phyloP scores from a whole-genome alignment of 2,113 vertebrate genomes.

The Cranoglanis bouderius region DNA sequence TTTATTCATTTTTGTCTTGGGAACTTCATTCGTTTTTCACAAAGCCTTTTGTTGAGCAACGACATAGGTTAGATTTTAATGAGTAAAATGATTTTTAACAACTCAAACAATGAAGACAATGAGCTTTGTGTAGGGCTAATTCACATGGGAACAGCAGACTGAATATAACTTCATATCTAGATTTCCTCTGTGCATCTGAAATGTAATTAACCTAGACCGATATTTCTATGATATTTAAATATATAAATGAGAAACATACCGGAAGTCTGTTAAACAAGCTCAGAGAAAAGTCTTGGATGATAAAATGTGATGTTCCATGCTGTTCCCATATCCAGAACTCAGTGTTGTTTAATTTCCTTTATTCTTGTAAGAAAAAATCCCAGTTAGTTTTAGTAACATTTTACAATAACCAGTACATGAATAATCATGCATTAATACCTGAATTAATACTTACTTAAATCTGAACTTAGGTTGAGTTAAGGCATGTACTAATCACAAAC shows the following conservation, averaged over 20 bases:
- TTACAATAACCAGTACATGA: too few species aligned
- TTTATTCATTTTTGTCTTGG: constrained; percentile 18
- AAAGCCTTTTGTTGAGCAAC: not conserved
- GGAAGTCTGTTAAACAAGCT: not conserved
- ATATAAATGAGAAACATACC: not conserved
- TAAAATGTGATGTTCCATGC: not conserved
- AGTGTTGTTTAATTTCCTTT: not conserved
- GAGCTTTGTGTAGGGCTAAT: not conserved
- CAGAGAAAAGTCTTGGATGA: not conserved
- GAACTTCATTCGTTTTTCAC: not conserved
- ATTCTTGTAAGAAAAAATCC: constrained; percentile 10
- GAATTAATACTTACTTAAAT: too few species aligned
- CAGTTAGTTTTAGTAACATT: not conserved
- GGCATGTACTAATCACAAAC: too few species aligned
- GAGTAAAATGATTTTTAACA: constrained; percentile 12
- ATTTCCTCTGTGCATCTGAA: constrained; percentile 6
- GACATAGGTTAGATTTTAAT: not conserved
- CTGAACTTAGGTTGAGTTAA: too few species aligned
- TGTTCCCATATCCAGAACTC: not conserved
- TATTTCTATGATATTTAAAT: not conserved
- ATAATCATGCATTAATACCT: too few species aligned
- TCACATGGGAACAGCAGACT: not conserved
- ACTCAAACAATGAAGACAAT: not conserved
- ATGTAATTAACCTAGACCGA: not conserved
- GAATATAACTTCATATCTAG: not conserved